A percentile compares a stretch with the other conserved stretches of the same genome.
Evolutionary conservation across 2,113 vertebrate genomes (phyloP).

Genomic region (Mesitornis unicolor): DNA sequence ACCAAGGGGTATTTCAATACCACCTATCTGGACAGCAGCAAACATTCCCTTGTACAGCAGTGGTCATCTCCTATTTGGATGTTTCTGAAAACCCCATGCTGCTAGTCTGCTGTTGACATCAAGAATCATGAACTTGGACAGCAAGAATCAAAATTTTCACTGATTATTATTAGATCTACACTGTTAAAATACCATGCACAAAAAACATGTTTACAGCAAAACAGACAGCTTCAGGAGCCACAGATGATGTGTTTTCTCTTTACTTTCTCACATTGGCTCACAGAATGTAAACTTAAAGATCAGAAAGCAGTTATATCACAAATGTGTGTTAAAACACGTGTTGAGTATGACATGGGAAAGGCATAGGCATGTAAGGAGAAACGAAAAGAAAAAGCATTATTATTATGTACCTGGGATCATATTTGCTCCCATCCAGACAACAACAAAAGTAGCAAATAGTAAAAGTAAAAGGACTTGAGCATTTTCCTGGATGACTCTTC

Average conservation of each 20-base stretch:
- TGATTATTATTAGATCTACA: not conserved
- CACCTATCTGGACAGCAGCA: accelerated
- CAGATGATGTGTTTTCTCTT: not conserved
- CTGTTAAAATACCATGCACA: not conserved
- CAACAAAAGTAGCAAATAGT: not conserved
- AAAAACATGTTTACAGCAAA: not conserved
- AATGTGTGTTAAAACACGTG: not conserved
- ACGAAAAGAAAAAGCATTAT: not conserved
- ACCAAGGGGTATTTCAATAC: not conserved
- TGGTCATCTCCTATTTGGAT: not conserved
- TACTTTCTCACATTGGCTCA: not conserved
- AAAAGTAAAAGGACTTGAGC: not conserved
- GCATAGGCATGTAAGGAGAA: not conserved
- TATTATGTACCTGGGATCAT: not conserved
- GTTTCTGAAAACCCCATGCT: not conserved
- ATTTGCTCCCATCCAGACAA: not conserved
- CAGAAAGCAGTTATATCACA: not conserved
- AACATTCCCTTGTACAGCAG: not conserved
- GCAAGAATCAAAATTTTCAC: not conserved
- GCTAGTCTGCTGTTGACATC: not conserved
- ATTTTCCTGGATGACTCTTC: not conserved
- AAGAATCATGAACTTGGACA: not conserved
- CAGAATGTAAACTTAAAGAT: not conserved
- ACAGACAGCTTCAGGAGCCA: not conserved
- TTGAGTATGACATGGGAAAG: not conserved